Conservation (phyloP, 2,797 vertebrate genomes). For the Cryptoblepharus egeriae region DNA sequence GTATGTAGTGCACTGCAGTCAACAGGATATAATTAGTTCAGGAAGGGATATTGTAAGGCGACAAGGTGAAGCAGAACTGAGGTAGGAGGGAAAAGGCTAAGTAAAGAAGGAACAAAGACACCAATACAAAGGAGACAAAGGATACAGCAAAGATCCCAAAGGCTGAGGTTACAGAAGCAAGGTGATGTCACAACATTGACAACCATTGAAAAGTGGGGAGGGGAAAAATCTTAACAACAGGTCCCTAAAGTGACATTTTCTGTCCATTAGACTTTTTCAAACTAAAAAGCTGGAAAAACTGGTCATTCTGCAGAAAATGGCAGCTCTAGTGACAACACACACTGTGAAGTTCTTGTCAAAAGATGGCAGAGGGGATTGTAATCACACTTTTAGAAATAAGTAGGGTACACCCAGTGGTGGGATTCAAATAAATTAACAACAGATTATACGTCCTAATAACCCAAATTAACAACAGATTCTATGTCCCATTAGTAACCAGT, state of each 20-base stretch:
- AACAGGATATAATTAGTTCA: neutral
- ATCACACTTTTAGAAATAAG: neutral
- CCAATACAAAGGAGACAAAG: neutral
- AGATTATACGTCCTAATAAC: no score
- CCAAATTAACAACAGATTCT: no score
- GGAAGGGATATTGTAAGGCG: neutral
- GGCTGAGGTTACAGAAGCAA: no score
- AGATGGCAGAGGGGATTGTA: neutral
- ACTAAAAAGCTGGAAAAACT: no score
- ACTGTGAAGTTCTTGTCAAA: neutral
- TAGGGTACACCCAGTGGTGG: no score
- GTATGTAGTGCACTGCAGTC: neutral
- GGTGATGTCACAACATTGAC: no score
- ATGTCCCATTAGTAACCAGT: no score
- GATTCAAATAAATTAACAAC: no score
- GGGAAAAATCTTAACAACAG: no score
- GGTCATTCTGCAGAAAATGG: no score
- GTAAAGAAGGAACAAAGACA: neutral
- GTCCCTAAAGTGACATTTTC: neutral
- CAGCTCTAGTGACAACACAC: neutral
- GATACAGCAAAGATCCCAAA: neutral
- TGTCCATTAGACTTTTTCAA: neutral
- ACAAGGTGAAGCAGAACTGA: neutral
- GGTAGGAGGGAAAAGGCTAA: slow-evolving; percentile 2
- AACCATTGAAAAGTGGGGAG: no score